Evolutionary conservation across 1,140 invertebrate genomes (phyloP), one percentile per base, ranked within the genome.

Genomic region (Triops cancriformis): DNA sequence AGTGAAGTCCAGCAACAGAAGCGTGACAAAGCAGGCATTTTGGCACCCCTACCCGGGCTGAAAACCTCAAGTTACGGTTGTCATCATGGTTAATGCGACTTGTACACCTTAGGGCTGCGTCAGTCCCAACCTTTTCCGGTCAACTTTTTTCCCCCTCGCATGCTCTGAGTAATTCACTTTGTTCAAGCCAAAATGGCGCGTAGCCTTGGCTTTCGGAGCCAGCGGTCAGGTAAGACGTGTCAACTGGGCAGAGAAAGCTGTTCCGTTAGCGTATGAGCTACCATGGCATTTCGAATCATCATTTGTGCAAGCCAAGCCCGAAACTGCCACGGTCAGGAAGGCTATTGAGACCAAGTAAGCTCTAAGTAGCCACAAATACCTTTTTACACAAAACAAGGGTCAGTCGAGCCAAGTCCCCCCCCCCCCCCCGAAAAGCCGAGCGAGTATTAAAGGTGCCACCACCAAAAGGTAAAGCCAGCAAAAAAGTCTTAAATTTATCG

Each of bases 61-160:
- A 64, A 23, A 64, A 64, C 51, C 51, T 64, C 51, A 64, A 64
- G 51, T 64, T 64, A 64, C 51, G 51, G 51, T 64, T 64, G 51
- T 64, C 51, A 18, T 64, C 51, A n/a, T 64, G 51, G 51, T 64
- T 64, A 64, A 64, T 64, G 51, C 14, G 51, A 64, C 51, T 64
- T 64, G 51, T 64, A n/a, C 9, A 64, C 14, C 51, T 18, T 64
- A 23, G 51, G 51, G 6, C 18, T 18, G 18, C 51, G 23, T 23
- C 14, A 6, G 14, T 64, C 1, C 14, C 51, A n/a, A n/a, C 23
- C 51, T 23, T 64, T 64, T 64, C 51, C 51, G 51, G 51, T 64
- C 51, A 64, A 64, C 18, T 64, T 64, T 64, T 64, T 64, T 64
- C 23, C 18, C 43, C 11, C 51, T 64, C 51, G 14, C 23, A 18